Evolutionary conservation across 2,888 invertebrate species (phyloP).

Genomic region (Onchidella celtica): DNA sequence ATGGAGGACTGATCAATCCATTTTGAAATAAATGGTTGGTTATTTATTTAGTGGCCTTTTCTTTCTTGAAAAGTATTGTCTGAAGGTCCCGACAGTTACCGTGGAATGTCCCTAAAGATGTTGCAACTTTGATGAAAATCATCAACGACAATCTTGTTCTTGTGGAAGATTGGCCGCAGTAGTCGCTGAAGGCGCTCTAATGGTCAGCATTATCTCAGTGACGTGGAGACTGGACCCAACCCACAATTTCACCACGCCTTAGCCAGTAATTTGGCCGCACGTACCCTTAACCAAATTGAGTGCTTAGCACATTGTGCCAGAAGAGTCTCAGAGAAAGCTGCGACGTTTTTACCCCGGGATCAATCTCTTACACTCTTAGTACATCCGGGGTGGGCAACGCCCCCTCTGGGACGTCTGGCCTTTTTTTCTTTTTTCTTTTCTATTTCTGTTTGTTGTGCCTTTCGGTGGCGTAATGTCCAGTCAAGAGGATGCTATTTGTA

Average conservation of each 20-base stretch:
- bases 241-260: slow-evolving; percentile 23
- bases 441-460: no score
- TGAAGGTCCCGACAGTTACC: no score
- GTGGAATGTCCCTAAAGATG: no score
- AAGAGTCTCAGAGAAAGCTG: slow-evolving; percentile 13
- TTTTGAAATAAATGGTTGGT: no score
- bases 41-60: no score
- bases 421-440: no score
- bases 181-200: slow-evolving; percentile 7
- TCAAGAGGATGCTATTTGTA: no score
- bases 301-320: slow-evolving; percentile 39
- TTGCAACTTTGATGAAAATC: slow-evolving; percentile 28
- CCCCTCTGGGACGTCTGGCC: no score
- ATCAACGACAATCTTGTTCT: slow-evolving; percentile 29
- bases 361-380: slow-evolving; percentile 10
- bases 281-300: slow-evolving; percentile 31
- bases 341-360: slow-evolving; percentile 6
- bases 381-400: slow-evolving; percentile 2
- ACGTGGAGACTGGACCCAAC: slow-evolving; percentile 9
- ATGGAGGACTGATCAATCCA: no score
- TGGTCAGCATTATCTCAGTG: slow-evolving; percentile 31
- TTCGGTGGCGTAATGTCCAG: no score
- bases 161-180: slow-evolving; percentile 23
- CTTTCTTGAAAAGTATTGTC: no score
- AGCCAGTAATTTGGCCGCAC: slow-evolving; percentile 36